A percentile compares a stretch with the other conserved stretches of the same genome.
These are phyloP conservation scores for Diplodus puntazzo DNA, from an alignment of 2,797 vertebrate species.

Conservation along the genomic window DNA sequence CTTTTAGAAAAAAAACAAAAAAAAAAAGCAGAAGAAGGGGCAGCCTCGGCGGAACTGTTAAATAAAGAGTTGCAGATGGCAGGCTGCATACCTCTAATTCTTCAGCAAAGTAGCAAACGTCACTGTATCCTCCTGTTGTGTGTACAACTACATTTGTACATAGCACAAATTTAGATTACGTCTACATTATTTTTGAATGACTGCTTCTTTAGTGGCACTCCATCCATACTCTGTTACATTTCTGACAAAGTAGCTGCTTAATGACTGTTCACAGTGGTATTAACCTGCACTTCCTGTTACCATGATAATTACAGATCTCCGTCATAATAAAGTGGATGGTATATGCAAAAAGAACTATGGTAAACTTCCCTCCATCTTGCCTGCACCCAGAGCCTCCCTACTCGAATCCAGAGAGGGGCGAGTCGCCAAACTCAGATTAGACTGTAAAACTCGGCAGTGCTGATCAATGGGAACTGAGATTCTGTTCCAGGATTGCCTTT, in stretches of 20 bases:
- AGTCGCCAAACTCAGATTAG: no score
- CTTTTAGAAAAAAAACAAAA: not conserved
- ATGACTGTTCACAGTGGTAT: not conserved
- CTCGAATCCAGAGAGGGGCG: no score
- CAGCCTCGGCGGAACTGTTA: not conserved
- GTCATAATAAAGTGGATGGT: no score
- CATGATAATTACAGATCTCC: not conserved
- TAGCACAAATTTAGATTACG: not conserved
- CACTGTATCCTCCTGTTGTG: not conserved
- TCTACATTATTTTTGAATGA: not conserved
- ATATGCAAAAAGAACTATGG: no score
- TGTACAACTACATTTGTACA: not conserved
- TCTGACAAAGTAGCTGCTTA: conserved; percentile 3
- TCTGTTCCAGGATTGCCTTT: no score
- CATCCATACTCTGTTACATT: not conserved
- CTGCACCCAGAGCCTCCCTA: no score
- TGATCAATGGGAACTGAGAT: no score
- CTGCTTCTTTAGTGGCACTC: not conserved
- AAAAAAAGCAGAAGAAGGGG: not conserved
- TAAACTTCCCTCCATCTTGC: no score
- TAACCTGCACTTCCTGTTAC: not conserved
- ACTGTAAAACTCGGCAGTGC: no score
- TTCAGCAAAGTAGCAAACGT: not conserved
- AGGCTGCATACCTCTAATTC: not conserved
- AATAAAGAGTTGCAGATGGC: not conserved